Conservation (phyloP, 2,888 invertebrate genomes). For the Cephus sareptanus region DNA sequence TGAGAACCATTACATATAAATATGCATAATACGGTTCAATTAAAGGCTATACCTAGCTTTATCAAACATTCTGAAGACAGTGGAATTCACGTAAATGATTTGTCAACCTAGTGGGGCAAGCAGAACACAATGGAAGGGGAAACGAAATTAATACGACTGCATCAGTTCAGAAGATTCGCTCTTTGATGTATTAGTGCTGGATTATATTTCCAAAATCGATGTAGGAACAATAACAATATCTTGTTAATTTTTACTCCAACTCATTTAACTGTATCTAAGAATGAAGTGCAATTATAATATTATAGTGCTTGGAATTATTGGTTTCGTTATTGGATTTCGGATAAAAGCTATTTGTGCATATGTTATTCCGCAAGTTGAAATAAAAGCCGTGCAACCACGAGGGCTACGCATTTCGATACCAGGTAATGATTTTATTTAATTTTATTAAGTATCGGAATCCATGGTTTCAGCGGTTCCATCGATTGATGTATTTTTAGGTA, state of each 20-base stretch:
- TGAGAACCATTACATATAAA: not conserved
- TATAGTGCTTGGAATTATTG: not conserved
- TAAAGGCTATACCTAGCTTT: not conserved
- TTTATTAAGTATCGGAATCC: not conserved
- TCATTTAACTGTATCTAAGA: not conserved
- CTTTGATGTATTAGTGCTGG: not conserved
- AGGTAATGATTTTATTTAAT: constrained; percentile 29
- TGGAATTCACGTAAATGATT: not conserved
- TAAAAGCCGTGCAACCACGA: constrained; percentile 55
- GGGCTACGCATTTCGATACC: constrained; percentile 65
- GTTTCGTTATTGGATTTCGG: not conserved
- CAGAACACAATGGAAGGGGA: not conserved
- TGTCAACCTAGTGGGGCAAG: not conserved
- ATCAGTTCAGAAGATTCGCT: not conserved
- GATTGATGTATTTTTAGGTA: not conserved
- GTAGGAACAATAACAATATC: not conserved
- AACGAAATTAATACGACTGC: not conserved
- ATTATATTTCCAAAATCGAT: not conserved
- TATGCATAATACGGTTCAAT: not conserved
- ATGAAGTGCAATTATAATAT: not conserved
- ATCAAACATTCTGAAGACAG: not conserved
- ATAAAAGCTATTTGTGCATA: constrained; percentile 30
- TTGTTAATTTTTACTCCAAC: not conserved
- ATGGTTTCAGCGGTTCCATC: not conserved
- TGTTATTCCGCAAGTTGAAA: constrained; percentile 54